phyloP scores from a whole-genome alignment of 2,113 vertebrate genomes.

The Coryphaenoides rupestris region DNA sequence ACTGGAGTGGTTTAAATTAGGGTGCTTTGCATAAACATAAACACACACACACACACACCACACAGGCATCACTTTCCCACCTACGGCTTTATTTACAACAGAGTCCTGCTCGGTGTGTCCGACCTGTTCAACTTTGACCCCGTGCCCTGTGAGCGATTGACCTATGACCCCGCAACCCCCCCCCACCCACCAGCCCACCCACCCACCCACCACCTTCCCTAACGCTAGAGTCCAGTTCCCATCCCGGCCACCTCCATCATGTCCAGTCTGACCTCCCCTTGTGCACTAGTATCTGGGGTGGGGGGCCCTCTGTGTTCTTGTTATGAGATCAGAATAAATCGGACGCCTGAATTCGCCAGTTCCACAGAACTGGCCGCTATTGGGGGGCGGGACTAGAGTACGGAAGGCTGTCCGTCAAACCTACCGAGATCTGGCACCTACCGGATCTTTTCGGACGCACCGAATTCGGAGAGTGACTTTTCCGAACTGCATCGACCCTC shows the following conservation, averaged over 20 bases:
- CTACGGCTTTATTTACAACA: constrained; percentile 20
- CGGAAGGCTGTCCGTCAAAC: too few relatives aligned
- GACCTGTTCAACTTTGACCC: constrained; percentile 43
- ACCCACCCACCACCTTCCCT: constrained; percentile 10
- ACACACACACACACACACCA: too few relatives aligned
- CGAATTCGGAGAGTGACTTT: too few relatives aligned
- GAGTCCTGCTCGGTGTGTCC: constrained; percentile 34
- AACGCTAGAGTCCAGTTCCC: constrained; percentile 31
- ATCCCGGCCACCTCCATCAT: constrained; percentile 1
- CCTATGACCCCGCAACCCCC: constrained; percentile 18
- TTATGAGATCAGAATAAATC: too few relatives aligned
- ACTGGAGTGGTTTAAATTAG: background rate
- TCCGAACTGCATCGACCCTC: too few relatives aligned
- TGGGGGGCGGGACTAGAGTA: too few relatives aligned
- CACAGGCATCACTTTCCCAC: constrained; percentile 4
- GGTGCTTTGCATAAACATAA: constrained; percentile 4
- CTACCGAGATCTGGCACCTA: too few relatives aligned
- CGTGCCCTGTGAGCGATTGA: constrained; percentile 39
- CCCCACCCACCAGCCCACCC: too few relatives aligned
- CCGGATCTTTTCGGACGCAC: too few relatives aligned
- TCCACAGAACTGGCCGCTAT: too few relatives aligned
- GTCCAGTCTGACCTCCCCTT: background rate
- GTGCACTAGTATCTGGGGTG: background rate
- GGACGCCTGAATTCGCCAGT: too few relatives aligned
- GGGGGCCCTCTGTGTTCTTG: too few relatives aligned